Conservation (phyloP, 2,797 vertebrate species). For the Rhinichthys osculus region DNA sequence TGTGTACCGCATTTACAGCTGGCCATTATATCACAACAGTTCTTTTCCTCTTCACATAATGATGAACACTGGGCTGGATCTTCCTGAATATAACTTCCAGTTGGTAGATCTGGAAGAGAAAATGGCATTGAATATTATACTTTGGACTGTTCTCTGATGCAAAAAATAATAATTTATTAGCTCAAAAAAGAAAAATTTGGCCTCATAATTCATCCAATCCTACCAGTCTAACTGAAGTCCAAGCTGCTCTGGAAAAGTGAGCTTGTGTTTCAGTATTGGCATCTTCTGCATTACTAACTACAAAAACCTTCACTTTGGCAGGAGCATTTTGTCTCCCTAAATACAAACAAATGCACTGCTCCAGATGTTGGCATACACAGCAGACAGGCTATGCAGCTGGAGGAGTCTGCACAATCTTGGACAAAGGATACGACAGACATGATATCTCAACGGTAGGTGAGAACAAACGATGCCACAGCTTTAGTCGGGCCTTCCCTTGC, state of each 20-base stretch:
- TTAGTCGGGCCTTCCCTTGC: background rate
- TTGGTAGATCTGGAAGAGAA: conserved; percentile 85
- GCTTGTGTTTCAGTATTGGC: conserved; percentile 60
- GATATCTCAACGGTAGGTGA: conserved; percentile 44
- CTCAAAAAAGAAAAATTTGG: background rate
- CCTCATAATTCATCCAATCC: conserved; percentile 1
- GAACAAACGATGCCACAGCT: conserved; percentile 35
- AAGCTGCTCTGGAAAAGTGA: conserved; percentile 26
- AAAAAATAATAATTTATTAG: conserved; percentile 22
- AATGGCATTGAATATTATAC: conserved; percentile 1
- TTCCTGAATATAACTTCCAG: conserved; percentile 95
- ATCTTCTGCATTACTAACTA: conserved; percentile 38
- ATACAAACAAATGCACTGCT: conserved; percentile 44
- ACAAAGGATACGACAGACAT: conserved; percentile 30
- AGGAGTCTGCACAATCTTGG: conserved; percentile 35
- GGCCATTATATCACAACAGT: conserved; percentile 96
- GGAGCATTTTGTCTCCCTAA: conserved; percentile 43
- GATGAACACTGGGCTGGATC: conserved; percentile 88
- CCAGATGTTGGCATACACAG: conserved; percentile 50
- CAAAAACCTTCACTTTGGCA: conserved; percentile 53
- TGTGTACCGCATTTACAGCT: conserved; percentile 97
- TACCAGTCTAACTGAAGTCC: conserved; percentile 22
- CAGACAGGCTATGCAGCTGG: conserved; percentile 49
- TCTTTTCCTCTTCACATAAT: conserved; percentile 85
- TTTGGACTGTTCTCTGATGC: conserved; percentile 11